Evolutionary conservation across 2,797 vertebrate genomes (phyloP).

Genomic region (Protosalanx chinensis): DNA sequence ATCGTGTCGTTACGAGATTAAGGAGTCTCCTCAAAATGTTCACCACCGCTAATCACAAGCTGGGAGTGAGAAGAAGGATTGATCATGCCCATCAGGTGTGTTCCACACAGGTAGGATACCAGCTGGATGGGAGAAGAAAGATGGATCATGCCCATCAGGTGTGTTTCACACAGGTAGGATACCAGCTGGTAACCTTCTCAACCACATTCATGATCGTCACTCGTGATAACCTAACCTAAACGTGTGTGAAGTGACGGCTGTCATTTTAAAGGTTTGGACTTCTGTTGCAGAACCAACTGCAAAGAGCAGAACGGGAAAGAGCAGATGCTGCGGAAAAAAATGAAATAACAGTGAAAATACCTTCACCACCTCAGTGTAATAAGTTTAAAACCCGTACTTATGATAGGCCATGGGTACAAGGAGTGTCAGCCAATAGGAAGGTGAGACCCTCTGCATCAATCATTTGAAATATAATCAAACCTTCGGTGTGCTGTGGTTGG

Average conservation of each 20-base stretch:
- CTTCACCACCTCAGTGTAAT: conserved; percentile 4
- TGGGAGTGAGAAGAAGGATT: conserved; percentile 17
- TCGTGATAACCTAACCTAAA: no score
- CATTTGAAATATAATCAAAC: no score
- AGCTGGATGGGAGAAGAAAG: conserved; percentile 19
- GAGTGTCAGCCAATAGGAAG: conserved; percentile 39
- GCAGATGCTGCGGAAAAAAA: conserved; percentile 40
- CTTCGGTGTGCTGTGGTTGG: no score
- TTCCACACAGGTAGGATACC: neutral
- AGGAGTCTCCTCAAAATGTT: conserved; percentile 9
- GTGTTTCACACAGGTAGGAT: conserved; percentile 3
- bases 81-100: conserved; percentile 27
- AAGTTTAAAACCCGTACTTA: conserved; percentile 28
- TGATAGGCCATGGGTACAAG: conserved; percentile 43
- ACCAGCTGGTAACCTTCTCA: no score
- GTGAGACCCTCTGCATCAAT: conserved; percentile 32
- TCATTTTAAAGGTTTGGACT: neutral
- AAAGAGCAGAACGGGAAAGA: conserved; percentile 45
- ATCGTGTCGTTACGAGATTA: no score
- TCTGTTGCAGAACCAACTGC: conserved; percentile 36
- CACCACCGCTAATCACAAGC: conserved; percentile 14
- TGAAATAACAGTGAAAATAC: conserved; percentile 36
- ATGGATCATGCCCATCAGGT: conserved; percentile 27
- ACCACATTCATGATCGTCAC: neutral
- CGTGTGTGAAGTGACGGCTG: no score